These are phyloP conservation scores for Ceratina japonica DNA, from an alignment of 1,140 invertebrate species.

Conservation along the genomic window DNA sequence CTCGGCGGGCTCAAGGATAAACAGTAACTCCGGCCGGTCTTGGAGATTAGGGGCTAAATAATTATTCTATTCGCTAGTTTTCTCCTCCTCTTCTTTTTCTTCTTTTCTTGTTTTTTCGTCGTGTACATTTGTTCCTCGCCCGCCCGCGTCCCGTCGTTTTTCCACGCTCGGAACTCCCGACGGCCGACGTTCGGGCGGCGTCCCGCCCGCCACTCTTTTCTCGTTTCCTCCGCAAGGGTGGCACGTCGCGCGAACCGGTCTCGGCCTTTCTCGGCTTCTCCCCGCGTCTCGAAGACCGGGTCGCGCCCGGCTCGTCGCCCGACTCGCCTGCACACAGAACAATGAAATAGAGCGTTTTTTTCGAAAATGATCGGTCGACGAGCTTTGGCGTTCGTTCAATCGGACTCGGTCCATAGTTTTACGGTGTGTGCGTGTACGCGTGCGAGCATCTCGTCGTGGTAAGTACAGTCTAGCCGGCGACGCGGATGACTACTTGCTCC, in stretches of 20 bases:
- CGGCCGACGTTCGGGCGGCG: background rate
- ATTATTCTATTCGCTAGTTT: slow-evolving; percentile 34
- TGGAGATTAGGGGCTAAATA: slow-evolving; percentile 46
- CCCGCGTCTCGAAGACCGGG: too few relatives aligned
- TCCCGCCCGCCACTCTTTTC: background rate
- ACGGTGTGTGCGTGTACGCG: too few relatives aligned
- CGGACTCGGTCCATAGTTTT: too few relatives aligned
- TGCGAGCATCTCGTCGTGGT: too few relatives aligned
- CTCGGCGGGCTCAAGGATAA: slow-evolving; percentile 77
- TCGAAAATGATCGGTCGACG: too few relatives aligned
- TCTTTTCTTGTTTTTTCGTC: background rate
- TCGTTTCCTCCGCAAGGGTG: background rate
- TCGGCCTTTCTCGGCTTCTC: too few relatives aligned
- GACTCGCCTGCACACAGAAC: too few relatives aligned
- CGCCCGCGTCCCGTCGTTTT: background rate
- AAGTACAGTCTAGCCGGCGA: too few relatives aligned
- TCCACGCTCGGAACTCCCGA: background rate
- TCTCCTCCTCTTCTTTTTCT: slow-evolving; percentile 25
- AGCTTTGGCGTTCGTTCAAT: too few relatives aligned
- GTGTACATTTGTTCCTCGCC: background rate
- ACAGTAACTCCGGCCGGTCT: slow-evolving; percentile 68
- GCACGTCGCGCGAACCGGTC: background rate
- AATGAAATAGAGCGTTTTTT: too few relatives aligned
- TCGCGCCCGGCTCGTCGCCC: too few relatives aligned
- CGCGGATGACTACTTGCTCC: too few relatives aligned